phyloP scores from a whole-genome alignment of 2,888 invertebrate genomes.

The Piscicola geometra region DNA sequence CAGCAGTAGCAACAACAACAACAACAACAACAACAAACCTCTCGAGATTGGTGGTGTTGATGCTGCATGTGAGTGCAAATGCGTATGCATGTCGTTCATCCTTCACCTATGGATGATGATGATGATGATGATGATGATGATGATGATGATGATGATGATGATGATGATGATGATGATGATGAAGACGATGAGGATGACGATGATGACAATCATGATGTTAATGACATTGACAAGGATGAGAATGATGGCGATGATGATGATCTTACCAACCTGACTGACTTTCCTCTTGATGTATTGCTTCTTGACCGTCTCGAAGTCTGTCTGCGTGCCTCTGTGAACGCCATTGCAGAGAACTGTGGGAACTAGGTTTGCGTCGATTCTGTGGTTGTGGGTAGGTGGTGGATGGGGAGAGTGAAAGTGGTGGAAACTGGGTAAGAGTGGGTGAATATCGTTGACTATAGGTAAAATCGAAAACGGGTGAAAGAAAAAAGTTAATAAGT shows the following conservation, averaged over 20 bases:
- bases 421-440: too few species aligned
- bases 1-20: too few species aligned
- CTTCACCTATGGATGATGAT: slow-evolving; percentile 29
- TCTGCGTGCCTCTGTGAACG: slow-evolving; percentile 5
- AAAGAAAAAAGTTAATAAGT: too few species aligned
- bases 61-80: slow-evolving; percentile 16
- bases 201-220: slow-evolving; percentile 19
- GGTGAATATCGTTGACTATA: too few species aligned
- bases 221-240: background rate
- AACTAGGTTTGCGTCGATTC: slow-evolving; percentile 28
- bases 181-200: slow-evolving; percentile 7
- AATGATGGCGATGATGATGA: slow-evolving; percentile 11
- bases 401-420: too few species aligned
- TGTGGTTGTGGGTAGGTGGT: background rate
- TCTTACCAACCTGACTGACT: background rate
- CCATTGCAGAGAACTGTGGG: slow-evolving; percentile 35
- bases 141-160: slow-evolving; percentile 9
- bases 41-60: background rate
- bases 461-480: too few species aligned
- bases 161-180: background rate
- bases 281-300: slow-evolving; percentile 24
- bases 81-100: slow-evolving; percentile 26
- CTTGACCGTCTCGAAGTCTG: slow-evolving; percentile 11
- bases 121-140: slow-evolving; percentile 23
- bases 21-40: slow-evolving; percentile 7